Evolutionary conservation across 2,113 vertebrate genomes (phyloP).

Genomic region (Menidia beryllina): DNA sequence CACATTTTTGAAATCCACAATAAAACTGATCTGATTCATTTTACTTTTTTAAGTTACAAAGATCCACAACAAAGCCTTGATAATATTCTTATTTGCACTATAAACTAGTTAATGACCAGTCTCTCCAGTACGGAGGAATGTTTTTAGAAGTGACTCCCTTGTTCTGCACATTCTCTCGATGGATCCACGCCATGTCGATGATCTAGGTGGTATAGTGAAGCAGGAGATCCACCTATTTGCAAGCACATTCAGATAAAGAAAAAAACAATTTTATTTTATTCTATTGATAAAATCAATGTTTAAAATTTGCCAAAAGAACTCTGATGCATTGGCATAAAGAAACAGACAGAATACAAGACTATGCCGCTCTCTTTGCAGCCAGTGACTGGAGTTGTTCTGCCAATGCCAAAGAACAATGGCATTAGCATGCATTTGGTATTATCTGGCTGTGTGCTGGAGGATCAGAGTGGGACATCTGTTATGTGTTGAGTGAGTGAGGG

Average conservation of each 20-base stretch:
- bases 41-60: no score
- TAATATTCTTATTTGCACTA: no score
- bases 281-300: neutral
- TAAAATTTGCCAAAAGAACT: neutral
- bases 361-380: constrained; percentile 18
- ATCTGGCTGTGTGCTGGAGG: constrained; percentile 56
- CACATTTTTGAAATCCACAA: no score
- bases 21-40: no score
- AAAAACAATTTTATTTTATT: neutral
- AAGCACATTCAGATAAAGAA: neutral
- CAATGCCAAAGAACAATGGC: constrained; percentile 49
- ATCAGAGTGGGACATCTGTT: constrained; percentile 76
- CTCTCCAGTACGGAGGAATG: neutral
- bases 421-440: constrained; percentile 72
- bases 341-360: constrained; percentile 4
- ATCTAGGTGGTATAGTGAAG: neutral
- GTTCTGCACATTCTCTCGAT: constrained; percentile 6
- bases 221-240: neutral
- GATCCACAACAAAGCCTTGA: no score
- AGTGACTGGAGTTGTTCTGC: constrained; percentile 44
- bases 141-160: neutral
- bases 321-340: neutral
- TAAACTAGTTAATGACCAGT: neutral
- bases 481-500: constrained; percentile 75
- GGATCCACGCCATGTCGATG: neutral